phyloP scores from a whole-genome alignment of 2,797 vertebrate genomes.

The Periophthalmus magnuspinnatus region DNA sequence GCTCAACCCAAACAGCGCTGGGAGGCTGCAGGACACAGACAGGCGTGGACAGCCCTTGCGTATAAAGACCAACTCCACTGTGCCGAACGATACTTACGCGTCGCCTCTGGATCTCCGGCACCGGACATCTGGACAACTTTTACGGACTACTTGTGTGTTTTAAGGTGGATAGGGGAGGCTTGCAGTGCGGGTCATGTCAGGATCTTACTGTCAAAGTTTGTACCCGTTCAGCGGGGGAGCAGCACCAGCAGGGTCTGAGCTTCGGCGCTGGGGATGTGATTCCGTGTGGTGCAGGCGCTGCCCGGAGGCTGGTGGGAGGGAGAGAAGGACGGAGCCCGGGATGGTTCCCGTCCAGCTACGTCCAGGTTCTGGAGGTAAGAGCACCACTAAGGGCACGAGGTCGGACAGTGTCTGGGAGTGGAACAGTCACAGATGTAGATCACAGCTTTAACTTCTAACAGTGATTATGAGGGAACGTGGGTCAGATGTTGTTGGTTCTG shows the following conservation, averaged over 20 bases:
- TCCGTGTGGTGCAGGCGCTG: slow-evolving; percentile 84
- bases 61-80: not conserved
- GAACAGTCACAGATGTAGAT: not conserved
- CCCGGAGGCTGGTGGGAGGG: slow-evolving; percentile 98
- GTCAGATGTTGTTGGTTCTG: no score
- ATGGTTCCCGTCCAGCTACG: slow-evolving; percentile 96
- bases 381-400: not conserved
- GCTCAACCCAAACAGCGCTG: no score
- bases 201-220: slow-evolving; percentile 85
- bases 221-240: slow-evolving; percentile 92
- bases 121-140: not conserved
- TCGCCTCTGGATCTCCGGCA: no score
- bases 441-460: no score
- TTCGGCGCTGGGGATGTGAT: slow-evolving; percentile 90
- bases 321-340: slow-evolving; percentile 89
- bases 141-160: not conserved
- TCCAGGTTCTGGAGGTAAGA: slow-evolving; percentile 91
- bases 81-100: not conserved
- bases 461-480: no score
- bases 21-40: not conserved
- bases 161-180: not conserved
- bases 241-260: slow-evolving; percentile 89
- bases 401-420: not conserved
- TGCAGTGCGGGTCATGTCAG: slow-evolving; percentile 74
- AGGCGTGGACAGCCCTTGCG: not conserved